Evolutionary conservation across 2,888 invertebrate species (phyloP).

Genomic region (Epirrhoe tristata): DNA sequence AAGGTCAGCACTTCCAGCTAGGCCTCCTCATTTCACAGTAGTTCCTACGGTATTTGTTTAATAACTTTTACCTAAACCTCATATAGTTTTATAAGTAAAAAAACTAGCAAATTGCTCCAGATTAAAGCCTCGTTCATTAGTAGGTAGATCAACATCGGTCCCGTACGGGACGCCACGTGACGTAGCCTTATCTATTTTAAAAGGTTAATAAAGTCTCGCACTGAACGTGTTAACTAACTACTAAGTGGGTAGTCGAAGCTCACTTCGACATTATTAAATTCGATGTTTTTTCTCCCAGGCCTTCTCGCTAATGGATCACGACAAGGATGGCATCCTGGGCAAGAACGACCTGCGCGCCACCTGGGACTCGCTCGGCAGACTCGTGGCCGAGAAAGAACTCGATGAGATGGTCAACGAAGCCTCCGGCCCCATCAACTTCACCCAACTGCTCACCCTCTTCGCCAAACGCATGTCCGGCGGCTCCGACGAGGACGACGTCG

Average conservation of each 20-base stretch:
- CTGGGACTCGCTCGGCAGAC: conserved; percentile 96
- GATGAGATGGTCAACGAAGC: conserved; percentile 95
- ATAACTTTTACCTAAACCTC: too few species aligned
- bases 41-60: too few species aligned
- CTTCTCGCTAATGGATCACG: conserved; percentile 98
- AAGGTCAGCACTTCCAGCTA: too few species aligned
- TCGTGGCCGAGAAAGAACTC: conserved; percentile 95
- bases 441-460: conserved; percentile 96
- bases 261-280: conserved; percentile 3
- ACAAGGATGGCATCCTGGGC: conserved; percentile 96
- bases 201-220: not conserved
- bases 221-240: not conserved
- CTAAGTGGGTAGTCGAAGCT: not conserved
- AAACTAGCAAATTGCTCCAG: too few species aligned
- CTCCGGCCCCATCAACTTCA: conserved; percentile 97
- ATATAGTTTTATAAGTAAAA: too few species aligned
- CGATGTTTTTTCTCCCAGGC: conserved; percentile 83
- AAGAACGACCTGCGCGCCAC: conserved; percentile 96
- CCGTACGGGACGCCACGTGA: too few species aligned
- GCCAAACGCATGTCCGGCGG: conserved; percentile 96
- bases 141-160: too few species aligned
- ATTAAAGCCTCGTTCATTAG: too few species aligned
- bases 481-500: conserved; percentile 96
- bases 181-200: too few species aligned
- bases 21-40: too few species aligned